phyloP scores from a whole-genome alignment of 2,797 vertebrate genomes.

The Eospalax fontanierii region DNA sequence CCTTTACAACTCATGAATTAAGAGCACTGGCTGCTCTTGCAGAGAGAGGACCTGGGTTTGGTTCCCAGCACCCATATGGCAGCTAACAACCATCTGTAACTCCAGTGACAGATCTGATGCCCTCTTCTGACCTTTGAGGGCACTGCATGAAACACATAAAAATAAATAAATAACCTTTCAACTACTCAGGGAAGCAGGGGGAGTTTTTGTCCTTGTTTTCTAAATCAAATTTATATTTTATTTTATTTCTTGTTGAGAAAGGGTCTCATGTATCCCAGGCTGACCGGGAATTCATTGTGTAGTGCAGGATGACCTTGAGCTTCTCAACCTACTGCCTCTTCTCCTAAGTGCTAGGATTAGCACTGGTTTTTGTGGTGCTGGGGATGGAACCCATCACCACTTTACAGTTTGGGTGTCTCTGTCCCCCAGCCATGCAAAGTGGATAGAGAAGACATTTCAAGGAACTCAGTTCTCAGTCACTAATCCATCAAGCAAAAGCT shows the following conservation, averaged over 20 bases:
- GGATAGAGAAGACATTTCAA: not conserved
- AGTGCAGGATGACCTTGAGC: not conserved
- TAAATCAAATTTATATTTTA: not conserved
- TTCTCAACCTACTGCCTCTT: not conserved
- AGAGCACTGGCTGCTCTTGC: too few species aligned
- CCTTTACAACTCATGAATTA: not conserved
- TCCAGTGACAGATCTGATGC: too few species aligned
- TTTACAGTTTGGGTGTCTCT: not conserved
- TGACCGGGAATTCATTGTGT: not conserved
- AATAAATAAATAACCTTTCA: not conserved
- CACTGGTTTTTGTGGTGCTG: not conserved
- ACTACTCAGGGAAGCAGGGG: not conserved
- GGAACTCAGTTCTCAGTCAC: not conserved
- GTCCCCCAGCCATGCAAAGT: not conserved
- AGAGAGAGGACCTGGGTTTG: too few species aligned
- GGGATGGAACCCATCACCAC: not conserved
- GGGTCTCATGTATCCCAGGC: not conserved
- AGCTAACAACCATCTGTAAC: too few species aligned
- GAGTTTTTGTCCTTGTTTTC: not conserved
- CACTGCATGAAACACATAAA: too few species aligned
- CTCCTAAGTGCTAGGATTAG: too few species aligned
- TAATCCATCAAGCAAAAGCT: not conserved
- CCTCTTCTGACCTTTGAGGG: too few species aligned
- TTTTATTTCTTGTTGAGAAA: not conserved
- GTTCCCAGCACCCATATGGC: too few species aligned